Conservation (phyloP, 2,113 vertebrate species). For the Irena cyanogastra region DNA sequence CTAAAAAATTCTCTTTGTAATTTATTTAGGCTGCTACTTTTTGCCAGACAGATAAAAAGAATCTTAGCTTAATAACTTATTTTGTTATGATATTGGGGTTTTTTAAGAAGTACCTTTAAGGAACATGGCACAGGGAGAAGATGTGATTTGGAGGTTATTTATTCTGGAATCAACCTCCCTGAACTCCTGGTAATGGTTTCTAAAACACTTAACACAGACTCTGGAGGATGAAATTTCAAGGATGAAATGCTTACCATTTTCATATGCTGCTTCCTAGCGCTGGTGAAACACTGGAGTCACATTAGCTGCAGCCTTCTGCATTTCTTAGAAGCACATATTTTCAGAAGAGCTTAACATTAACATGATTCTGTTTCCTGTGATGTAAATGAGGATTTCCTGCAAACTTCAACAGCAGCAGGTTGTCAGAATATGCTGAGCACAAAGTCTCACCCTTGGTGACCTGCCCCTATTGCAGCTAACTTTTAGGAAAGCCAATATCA, state of each 20-base stretch:
- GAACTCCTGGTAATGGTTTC: background rate
- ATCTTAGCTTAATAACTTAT: background rate
- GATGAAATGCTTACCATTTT: background rate
- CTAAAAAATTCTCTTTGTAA: background rate
- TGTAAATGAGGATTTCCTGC: background rate
- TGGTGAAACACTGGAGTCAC: background rate
- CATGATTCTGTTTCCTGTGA: background rate
- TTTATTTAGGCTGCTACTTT: background rate
- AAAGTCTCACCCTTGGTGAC: background rate
- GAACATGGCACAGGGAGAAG: background rate
- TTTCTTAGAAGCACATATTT: background rate
- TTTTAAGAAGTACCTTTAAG: background rate
- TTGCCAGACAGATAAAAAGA: background rate
- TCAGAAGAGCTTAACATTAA: background rate
- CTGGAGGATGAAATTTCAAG: background rate
- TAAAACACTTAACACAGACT: background rate
- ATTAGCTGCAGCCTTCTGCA: background rate
- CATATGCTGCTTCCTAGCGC: background rate
- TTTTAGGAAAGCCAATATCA: background rate
- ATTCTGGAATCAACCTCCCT: background rate
- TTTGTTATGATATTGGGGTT: background rate
- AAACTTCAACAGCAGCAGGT: background rate
- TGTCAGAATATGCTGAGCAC: background rate
- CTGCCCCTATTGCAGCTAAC: background rate
- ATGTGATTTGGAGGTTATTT: background rate